phyloP scores from a whole-genome alignment of 2,113 vertebrate genomes.

The Bagarius yarrelli region DNA sequence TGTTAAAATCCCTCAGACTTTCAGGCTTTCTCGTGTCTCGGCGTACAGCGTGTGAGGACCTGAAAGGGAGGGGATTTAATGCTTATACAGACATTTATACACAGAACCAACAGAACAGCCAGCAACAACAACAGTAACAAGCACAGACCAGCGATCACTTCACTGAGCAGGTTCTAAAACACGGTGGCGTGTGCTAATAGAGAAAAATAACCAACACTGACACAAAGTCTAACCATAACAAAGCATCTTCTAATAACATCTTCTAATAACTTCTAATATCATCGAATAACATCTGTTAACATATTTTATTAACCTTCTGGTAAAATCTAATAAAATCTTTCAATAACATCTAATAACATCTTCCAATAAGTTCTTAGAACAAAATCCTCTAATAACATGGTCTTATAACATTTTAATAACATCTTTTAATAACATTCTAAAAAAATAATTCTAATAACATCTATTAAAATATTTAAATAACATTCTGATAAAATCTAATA shows the following conservation, averaged over 20 bases:
- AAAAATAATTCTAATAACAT: too few species aligned
- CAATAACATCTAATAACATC: too few species aligned
- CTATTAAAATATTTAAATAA: too few species aligned
- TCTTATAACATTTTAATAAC: too few species aligned
- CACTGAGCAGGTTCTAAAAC: background rate
- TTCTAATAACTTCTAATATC: too few species aligned
- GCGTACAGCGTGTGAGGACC: conserved; percentile 36
- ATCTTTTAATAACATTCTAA: too few species aligned
- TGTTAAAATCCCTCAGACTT: conserved; percentile 65
- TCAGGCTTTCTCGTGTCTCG: conserved; percentile 36
- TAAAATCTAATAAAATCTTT: too few species aligned
- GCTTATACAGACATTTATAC: conserved; percentile 32
- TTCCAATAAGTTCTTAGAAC: too few species aligned
- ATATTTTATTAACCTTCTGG: too few species aligned
- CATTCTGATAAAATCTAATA: too few species aligned
- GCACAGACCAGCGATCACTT: background rate
- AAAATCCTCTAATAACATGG: too few species aligned
- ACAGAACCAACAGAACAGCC: conserved; percentile 10
- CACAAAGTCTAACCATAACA: background rate
- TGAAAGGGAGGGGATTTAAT: conserved; percentile 15
- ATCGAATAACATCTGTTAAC: too few species aligned
- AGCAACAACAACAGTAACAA: background rate
- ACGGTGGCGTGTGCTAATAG: background rate
- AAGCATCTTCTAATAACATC: background rate
- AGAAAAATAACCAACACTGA: background rate